These are phyloP conservation scores for Xestia c-nigrum DNA, from an alignment of 2,888 invertebrate genomes.

Conservation along the genomic window DNA sequence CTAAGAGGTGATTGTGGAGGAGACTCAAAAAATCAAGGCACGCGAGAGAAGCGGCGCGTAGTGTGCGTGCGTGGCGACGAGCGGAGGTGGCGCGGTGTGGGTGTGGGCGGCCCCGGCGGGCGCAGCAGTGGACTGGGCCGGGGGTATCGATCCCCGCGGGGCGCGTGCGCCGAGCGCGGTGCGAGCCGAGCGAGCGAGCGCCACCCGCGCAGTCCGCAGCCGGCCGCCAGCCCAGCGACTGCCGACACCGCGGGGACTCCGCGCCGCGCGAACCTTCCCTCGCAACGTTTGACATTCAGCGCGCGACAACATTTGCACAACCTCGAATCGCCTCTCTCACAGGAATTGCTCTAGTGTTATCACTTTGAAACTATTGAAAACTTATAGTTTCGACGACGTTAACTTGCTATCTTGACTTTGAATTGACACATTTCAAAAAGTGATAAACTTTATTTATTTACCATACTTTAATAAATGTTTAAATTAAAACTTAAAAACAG, in stretches of 20 bases:
- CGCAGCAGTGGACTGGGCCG: conserved; percentile 82
- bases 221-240: conserved; percentile 86
- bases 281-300: conserved; percentile 84
- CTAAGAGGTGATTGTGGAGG: conserved; percentile 69
- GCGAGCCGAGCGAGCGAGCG: conserved; percentile 77
- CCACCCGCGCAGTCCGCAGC: conserved; percentile 88
- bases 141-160: conserved; percentile 88
- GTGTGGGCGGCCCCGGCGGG: conserved; percentile 78
- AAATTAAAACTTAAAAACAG: conserved; percentile 47
- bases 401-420: conserved; percentile 61
- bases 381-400: conserved; percentile 63
- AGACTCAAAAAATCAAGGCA: conserved; percentile 79
- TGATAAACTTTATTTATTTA: conserved; percentile 75
- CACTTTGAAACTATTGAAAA: conserved; percentile 74
- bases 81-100: conserved; percentile 66
- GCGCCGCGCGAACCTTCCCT: conserved; percentile 64
- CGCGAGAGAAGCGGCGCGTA: conserved; percentile 72
- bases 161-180: conserved; percentile 86
- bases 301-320: conserved; percentile 85
- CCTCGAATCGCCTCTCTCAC: conserved; percentile 81
- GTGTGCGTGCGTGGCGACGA: conserved; percentile 73
- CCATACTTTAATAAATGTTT: conserved; percentile 57
- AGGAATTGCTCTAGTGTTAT: conserved; percentile 85
- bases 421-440: conserved; percentile 67
- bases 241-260: conserved; percentile 75